Percentiles rank a stretch among this genome's conserved stretches.
Conservation (phyloP, 2,113 vertebrate species). For the Anarrhichthys ocellatus region DNA sequence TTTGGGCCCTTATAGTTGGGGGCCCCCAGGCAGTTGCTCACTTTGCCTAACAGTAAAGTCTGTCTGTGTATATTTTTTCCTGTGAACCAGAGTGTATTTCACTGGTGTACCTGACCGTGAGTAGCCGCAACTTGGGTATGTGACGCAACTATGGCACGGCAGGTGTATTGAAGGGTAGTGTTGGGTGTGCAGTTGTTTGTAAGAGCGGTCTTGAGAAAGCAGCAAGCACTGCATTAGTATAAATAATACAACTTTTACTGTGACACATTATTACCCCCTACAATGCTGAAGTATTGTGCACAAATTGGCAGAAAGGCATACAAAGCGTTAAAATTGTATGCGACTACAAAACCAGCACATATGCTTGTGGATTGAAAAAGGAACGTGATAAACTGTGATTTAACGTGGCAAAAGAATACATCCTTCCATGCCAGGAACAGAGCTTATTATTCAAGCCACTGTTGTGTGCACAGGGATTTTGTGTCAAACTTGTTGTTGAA, state of each 20-base stretch:
- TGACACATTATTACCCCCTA: background rate
- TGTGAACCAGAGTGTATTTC: no score
- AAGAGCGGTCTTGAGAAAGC: background rate
- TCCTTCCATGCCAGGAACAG: slow-evolving; percentile 8
- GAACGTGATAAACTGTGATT: slow-evolving; percentile 10
- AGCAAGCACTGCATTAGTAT: background rate
- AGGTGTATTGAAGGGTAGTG: background rate
- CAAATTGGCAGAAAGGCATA: background rate
- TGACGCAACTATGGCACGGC: no score
- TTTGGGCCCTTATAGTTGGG: no score
- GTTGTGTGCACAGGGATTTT: slow-evolving; percentile 21
- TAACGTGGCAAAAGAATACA: background rate
- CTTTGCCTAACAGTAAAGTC: no score
- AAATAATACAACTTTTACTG: slow-evolving; percentile 3
- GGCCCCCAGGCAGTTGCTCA: no score
- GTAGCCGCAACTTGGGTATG: no score
- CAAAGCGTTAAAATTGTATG: background rate
- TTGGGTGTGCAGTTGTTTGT: background rate
- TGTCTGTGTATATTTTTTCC: no score
- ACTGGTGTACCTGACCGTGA: no score
- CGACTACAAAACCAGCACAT: slow-evolving; percentile 3
- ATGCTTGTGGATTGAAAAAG: slow-evolving; percentile 9
- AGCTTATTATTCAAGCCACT: slow-evolving; percentile 27
- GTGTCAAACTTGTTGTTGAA: slow-evolving; percentile 32
- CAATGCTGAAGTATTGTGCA: background rate